Evolutionary conservation across 2,888 invertebrate genomes (phyloP).

Genomic region (Ectemnius cavifrons): DNA sequence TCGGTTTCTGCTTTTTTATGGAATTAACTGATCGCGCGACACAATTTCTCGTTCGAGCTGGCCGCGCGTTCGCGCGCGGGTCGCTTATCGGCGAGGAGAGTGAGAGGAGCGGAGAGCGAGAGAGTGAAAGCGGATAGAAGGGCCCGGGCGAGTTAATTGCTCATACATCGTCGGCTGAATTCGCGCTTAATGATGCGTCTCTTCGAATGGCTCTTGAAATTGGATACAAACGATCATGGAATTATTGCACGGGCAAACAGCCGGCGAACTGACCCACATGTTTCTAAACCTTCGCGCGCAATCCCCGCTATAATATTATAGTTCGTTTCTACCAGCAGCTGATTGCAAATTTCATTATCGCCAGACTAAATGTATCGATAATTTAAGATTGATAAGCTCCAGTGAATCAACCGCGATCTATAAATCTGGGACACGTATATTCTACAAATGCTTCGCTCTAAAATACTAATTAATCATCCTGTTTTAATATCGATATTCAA

Average conservation of each 20-base stretch:
- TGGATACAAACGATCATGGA: conserved; percentile 49
- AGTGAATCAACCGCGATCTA: too few relatives aligned
- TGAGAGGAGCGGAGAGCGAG: not conserved
- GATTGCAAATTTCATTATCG: conserved; percentile 1
- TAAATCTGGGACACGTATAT: too few relatives aligned
- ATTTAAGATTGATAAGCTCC: too few relatives aligned
- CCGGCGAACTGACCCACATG: not conserved
- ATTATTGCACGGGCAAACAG: conserved; percentile 29
- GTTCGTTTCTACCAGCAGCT: not conserved
- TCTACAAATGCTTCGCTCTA: too few relatives aligned
- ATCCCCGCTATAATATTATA: conserved; percentile 3
- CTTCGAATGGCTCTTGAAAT: conserved; percentile 47
- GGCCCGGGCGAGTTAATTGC: conserved; percentile 46
- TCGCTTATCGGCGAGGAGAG: not conserved
- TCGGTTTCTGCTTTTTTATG: not conserved
- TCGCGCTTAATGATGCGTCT: conserved; percentile 53
- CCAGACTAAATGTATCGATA: not conserved
- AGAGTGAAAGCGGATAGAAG: not conserved
- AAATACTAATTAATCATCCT: too few relatives aligned
- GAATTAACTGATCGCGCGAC: conserved; percentile 25
- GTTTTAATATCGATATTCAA: too few relatives aligned
- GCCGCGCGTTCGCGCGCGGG: too few relatives aligned
- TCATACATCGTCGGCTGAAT: conserved; percentile 43
- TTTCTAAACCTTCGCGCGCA: too few relatives aligned
- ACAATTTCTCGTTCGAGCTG: not conserved